Percentiles rank a stretch among this genome's conserved stretches.
phyloP scores from a whole-genome alignment of 2,113 vertebrate species.

The Cynopterus brachyotis region DNA sequence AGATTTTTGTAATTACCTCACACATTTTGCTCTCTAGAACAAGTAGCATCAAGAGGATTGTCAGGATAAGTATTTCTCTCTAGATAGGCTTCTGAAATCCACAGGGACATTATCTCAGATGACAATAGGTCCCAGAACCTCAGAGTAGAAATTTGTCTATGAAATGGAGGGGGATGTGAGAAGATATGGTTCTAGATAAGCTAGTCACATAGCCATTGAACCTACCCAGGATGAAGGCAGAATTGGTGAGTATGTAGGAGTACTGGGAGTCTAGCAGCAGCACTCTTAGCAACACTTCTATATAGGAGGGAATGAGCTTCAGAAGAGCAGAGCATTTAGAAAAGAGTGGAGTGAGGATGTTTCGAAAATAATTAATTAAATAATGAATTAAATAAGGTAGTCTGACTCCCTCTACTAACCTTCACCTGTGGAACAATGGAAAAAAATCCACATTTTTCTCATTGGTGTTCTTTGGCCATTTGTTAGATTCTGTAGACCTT shows the following conservation, averaged over 20 bases:
- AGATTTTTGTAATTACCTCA: not conserved
- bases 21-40: not conserved
- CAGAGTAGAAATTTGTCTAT: not conserved
- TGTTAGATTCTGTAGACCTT: not conserved
- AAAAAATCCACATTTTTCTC: not conserved
- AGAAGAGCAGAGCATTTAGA: not conserved
- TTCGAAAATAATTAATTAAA: not conserved
- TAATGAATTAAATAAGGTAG: not conserved
- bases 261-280: fast-evolving
- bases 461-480: not conserved
- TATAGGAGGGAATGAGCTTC: not conserved
- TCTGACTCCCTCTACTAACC: not conserved
- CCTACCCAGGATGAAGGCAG: not conserved
- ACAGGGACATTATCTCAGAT: not conserved
- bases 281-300: no score
- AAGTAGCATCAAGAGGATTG: not conserved
- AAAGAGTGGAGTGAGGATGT: not conserved
- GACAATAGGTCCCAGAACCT: not conserved
- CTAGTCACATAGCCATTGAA: fast-evolving
- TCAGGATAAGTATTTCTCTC: not conserved
- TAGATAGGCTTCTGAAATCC: not conserved
- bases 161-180: not conserved
- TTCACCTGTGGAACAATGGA: not conserved
- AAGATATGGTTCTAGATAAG: not conserved
- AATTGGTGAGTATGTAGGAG: not conserved